These are phyloP conservation scores for Nestor notabilis DNA, from an alignment of 2,113 vertebrate genomes.

Conservation along the genomic window DNA sequence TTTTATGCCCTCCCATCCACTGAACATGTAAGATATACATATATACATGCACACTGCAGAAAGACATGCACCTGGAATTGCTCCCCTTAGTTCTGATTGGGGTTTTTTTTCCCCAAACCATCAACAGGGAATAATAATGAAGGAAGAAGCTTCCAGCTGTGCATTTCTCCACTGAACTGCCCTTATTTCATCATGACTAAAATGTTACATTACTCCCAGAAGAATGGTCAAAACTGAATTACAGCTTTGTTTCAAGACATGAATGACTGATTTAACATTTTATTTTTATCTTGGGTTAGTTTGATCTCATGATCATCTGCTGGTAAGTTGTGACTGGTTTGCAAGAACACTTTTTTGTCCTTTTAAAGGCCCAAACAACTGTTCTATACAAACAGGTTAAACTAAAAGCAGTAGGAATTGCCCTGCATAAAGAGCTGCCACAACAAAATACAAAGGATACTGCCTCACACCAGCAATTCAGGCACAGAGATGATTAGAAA, in stretches of 20 bases:
- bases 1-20: constrained; percentile 12
- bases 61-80: not conserved
- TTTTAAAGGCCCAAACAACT: not conserved
- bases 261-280: not conserved
- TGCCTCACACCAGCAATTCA: not conserved
- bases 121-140: not conserved
- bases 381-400: not conserved
- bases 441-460: not conserved
- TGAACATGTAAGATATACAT: not conserved
- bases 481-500: not conserved
- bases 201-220: constrained; percentile 3
- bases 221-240: constrained; percentile 12
- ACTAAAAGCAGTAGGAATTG: not conserved
- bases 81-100: not conserved
- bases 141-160: not conserved
- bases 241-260: not conserved
- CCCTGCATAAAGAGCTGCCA: not conserved
- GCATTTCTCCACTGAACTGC: not conserved
- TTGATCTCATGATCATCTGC: not conserved
- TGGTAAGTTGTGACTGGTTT: not conserved
- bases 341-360: not conserved
- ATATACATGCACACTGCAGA: not conserved
- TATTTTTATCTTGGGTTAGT: not conserved
- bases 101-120: not conserved
- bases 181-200: not conserved